These are phyloP conservation scores for Callipepla squamata DNA, from an alignment of 2,113 vertebrate genomes.

Conservation along the genomic window DNA sequence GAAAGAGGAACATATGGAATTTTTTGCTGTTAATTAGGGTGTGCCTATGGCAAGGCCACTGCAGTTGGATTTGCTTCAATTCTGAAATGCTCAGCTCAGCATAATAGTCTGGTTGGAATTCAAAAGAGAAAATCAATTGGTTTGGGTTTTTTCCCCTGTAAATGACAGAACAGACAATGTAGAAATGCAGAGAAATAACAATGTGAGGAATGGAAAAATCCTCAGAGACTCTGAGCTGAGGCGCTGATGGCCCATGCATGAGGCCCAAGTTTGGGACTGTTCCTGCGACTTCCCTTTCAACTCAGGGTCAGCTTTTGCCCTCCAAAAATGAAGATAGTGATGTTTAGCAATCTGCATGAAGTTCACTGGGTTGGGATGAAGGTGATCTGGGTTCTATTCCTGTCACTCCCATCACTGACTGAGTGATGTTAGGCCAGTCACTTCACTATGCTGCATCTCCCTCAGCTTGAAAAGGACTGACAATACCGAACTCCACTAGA, in stretches of 20 bases:
- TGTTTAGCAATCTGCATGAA: not conserved
- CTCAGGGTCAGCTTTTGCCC: not conserved
- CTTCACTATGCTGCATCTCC: not conserved
- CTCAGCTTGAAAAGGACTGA: not conserved
- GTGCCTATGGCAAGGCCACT: slow-evolving; percentile 32
- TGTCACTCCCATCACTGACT: slow-evolving; percentile 7
- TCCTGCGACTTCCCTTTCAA: not conserved
- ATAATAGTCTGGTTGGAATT: slow-evolving; percentile 21
- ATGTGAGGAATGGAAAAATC: not conserved
- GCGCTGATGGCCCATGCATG: not conserved
- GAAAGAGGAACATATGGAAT: slow-evolving; percentile 53
- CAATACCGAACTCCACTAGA: not conserved
- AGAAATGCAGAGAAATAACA: not conserved
- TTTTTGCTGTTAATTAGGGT: slow-evolving; percentile 45
- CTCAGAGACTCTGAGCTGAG: not conserved
- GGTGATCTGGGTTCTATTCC: slow-evolving; percentile 30
- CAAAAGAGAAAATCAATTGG: not conserved
- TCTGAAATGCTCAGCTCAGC: slow-evolving; percentile 39
- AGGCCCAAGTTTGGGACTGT: not conserved
- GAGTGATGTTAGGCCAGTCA: not conserved
- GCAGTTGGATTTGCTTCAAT: not conserved
- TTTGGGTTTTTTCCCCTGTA: not conserved
- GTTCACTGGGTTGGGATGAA: not conserved
- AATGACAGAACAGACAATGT: not conserved
- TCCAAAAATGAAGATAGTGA: not conserved